A percentile compares a stretch with the other conserved stretches of the same genome.
Evolutionary conservation across 2,888 invertebrate genomes (phyloP).

Genomic region (Noctua janthina): DNA sequence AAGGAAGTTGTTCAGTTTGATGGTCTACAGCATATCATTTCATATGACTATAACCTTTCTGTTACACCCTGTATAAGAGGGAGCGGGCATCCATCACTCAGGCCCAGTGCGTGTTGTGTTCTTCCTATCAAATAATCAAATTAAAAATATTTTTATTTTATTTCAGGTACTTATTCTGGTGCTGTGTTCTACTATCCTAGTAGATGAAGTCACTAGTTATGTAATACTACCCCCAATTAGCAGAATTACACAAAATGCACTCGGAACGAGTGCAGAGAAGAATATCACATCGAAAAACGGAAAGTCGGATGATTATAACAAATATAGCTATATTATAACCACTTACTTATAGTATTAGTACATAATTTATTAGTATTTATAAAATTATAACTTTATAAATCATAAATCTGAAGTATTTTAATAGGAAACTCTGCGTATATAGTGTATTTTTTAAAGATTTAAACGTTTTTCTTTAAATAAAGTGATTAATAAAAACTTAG

Average conservation of each 20-base stretch:
- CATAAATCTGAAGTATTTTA: constrained; percentile 25
- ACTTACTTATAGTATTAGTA: constrained; percentile 79
- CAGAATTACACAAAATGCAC: constrained; percentile 27
- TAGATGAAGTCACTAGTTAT: constrained; percentile 41
- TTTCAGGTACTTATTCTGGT: constrained; percentile 63
- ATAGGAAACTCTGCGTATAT: neutral
- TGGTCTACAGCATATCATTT: too few relatives aligned
- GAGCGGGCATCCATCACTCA: neutral
- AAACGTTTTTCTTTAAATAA: neutral
- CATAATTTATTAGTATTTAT: constrained; percentile 9
- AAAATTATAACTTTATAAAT: neutral
- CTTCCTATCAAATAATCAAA: neutral
- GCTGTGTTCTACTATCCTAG: constrained; percentile 46
- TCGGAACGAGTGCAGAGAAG: constrained; percentile 17
- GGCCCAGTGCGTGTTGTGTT: neutral
- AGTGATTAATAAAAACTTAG: neutral
- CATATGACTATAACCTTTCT: too few relatives aligned
- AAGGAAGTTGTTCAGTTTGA: too few relatives aligned
- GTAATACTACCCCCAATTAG: constrained; percentile 42
- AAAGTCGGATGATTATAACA: constrained; percentile 83
- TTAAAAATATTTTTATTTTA: neutral
- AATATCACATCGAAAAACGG: constrained; percentile 29
- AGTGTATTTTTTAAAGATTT: neutral
- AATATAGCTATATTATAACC: constrained; percentile 86
- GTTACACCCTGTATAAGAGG: neutral